A percentile compares a stretch with the other conserved stretches of the same genome.
Evolutionary conservation across 2,113 vertebrate species (phyloP).

Genomic region (Egretta garzetta): DNA sequence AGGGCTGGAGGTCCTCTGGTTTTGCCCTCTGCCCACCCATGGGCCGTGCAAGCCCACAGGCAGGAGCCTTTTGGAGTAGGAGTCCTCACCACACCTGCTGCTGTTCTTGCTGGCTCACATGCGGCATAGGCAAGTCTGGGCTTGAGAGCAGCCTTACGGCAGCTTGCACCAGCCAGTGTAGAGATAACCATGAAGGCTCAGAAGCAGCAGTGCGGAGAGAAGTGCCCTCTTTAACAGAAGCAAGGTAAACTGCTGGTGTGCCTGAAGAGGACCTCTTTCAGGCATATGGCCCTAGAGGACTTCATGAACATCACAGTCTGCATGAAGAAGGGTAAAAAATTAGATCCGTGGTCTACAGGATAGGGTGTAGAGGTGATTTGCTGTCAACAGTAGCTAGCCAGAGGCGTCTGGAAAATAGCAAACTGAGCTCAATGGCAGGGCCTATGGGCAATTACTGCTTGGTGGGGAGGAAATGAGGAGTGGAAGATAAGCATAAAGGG

Average conservation of each 20-base stretch:
- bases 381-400: not conserved
- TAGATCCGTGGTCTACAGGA: not conserved
- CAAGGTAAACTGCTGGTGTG: not conserved
- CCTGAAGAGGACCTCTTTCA: not conserved
- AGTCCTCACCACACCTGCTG: not conserved
- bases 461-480: not conserved
- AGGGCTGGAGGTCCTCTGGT: not conserved
- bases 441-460: not conserved
- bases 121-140: not conserved
- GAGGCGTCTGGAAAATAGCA: not conserved
- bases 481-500: not conserved
- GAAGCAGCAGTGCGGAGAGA: not conserved
- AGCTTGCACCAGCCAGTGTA: accelerated
- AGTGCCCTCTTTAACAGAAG: not conserved
- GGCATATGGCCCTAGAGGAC: not conserved
- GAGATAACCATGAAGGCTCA: not conserved
- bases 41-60: not conserved
- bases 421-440: not conserved
- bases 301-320: not conserved
- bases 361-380: not conserved
- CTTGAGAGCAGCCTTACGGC: not conserved
- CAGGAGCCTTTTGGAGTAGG: not conserved
- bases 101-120: not conserved
- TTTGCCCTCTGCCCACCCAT: not conserved
- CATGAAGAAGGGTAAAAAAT: not conserved